These are phyloP conservation scores for Anneissia japonica DNA, from an alignment of 35 echinoderm and acorn worm species.

Conservation along the genomic window DNA sequence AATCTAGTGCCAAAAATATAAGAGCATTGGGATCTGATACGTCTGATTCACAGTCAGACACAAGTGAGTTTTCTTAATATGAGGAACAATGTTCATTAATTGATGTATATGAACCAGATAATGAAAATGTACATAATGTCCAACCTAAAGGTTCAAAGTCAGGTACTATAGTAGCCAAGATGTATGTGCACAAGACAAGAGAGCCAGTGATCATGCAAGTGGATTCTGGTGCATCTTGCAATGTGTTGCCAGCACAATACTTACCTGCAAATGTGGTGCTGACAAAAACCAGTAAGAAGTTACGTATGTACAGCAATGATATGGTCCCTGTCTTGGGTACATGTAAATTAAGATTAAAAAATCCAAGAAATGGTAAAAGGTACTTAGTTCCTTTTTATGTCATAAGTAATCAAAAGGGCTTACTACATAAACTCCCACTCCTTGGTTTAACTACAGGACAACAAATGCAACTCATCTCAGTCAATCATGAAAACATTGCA, in stretches of 20 bases:
- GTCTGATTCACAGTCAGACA: not conserved
- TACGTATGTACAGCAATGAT: slow-evolving; percentile 33
- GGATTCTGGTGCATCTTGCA: slow-evolving; percentile 37
- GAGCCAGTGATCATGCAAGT: slow-evolving; percentile 21
- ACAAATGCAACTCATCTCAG: slow-evolving; percentile 36
- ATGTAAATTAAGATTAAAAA: not conserved
- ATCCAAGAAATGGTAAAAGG: slow-evolving; percentile 8
- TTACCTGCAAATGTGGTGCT: not conserved
- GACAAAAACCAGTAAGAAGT: not conserved
- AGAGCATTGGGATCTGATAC: not conserved
- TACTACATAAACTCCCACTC: slow-evolving; percentile 7
- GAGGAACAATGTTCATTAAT: not conserved
- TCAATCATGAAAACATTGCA: slow-evolving; percentile 31
- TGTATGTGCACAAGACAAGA: not conserved
- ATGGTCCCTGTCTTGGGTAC: slow-evolving; percentile 11
- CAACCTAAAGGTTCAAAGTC: not conserved
- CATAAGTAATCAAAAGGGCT: too few relatives aligned
- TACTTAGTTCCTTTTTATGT: slow-evolving; percentile 20
- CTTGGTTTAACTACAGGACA: slow-evolving; percentile 23
- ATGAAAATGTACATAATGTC: not conserved
- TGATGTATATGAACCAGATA: slow-evolving; percentile 18
- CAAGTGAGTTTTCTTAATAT: not conserved
- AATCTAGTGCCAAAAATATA: not conserved
- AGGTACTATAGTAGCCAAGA: not conserved
- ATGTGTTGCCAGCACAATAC: slow-evolving; percentile 13